These are phyloP conservation scores for Muricea muricata DNA, from an alignment of 92 coral and sea anemone species.

Conservation along the genomic window DNA sequence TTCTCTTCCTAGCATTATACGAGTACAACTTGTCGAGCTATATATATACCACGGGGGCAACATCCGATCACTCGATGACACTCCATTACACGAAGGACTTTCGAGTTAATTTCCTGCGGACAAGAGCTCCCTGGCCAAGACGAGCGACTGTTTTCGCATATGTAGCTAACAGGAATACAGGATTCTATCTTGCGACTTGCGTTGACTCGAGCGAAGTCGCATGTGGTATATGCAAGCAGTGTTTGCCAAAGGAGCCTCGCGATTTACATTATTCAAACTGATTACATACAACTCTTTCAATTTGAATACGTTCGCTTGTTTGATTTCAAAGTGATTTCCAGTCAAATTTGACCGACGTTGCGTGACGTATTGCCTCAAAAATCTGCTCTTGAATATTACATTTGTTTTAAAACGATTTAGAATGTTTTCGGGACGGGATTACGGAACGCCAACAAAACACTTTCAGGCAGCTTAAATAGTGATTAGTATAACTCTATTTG, in stretches of 20 bases:
- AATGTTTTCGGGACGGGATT: conserved; percentile 36
- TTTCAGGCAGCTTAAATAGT: conserved; percentile 35
- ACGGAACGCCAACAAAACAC: conserved; percentile 27
- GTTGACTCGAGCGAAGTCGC: conserved; percentile 25
- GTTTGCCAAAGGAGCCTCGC: not conserved
- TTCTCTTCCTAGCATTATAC: conserved; percentile 30
- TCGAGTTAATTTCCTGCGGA: not conserved
- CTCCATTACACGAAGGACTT: conserved; percentile 27
- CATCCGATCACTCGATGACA: conserved; percentile 34
- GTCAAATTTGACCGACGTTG: conserved; percentile 37
- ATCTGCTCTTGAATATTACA: conserved; percentile 24
- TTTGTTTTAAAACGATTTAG: conserved; percentile 38
- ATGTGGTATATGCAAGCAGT: conserved; percentile 10
- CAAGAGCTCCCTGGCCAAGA: not conserved
- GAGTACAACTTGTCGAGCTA: conserved; percentile 26
- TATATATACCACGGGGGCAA: conserved; percentile 20
- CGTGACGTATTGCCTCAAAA: conserved; percentile 27
- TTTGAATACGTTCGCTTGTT: conserved; percentile 21
- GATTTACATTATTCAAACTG: conserved; percentile 20
- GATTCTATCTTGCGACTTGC: no score
- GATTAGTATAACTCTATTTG: conserved; percentile 41
- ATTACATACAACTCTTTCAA: conserved; percentile 18
- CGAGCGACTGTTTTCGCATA: conserved; percentile 15
- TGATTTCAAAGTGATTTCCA: conserved; percentile 16
- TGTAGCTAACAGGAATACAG: not conserved